A percentile compares a stretch with the other conserved stretches of the same genome.
Evolutionary conservation across 2,113 vertebrate genomes (phyloP).

Genomic region (Buteo buteo): DNA sequence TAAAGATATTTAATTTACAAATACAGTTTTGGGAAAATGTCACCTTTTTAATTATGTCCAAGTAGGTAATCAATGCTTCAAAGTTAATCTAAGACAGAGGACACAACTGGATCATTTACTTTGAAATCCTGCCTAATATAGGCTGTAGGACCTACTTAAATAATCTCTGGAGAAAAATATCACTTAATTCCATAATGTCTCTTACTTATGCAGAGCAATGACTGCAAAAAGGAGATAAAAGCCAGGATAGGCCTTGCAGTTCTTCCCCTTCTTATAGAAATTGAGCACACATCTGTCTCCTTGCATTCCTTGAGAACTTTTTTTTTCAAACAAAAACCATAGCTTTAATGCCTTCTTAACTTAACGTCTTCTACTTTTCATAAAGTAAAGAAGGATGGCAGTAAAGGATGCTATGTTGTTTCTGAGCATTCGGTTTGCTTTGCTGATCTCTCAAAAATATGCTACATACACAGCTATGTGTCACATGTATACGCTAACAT

Average conservation of each 20-base stretch:
- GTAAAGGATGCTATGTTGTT: neutral
- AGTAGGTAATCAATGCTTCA: neutral
- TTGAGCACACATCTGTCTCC: neutral
- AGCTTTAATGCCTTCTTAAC: neutral
- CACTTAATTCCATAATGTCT: neutral
- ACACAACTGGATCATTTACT: neutral
- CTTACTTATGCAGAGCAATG: neutral
- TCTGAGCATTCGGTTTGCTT: neutral
- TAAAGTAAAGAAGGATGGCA: neutral
- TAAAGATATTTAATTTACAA: neutral
- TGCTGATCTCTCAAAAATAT: neutral
- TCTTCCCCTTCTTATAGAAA: neutral
- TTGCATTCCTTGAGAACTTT: neutral
- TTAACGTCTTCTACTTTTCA: neutral
- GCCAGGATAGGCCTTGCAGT: neutral
- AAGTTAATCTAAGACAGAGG: constrained; percentile 4
- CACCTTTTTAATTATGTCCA: neutral
- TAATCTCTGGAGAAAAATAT: constrained; percentile 13
- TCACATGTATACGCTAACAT: neutral
- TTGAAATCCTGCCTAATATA: constrained; percentile 15
- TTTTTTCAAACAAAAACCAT: neutral
- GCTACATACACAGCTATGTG: neutral
- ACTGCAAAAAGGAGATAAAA: neutral
- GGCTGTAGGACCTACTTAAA: constrained; percentile 18
- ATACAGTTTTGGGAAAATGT: neutral